Evolutionary conservation across 2,113 vertebrate genomes (phyloP).

Genomic region (Hippocampus barbouri): DNA sequence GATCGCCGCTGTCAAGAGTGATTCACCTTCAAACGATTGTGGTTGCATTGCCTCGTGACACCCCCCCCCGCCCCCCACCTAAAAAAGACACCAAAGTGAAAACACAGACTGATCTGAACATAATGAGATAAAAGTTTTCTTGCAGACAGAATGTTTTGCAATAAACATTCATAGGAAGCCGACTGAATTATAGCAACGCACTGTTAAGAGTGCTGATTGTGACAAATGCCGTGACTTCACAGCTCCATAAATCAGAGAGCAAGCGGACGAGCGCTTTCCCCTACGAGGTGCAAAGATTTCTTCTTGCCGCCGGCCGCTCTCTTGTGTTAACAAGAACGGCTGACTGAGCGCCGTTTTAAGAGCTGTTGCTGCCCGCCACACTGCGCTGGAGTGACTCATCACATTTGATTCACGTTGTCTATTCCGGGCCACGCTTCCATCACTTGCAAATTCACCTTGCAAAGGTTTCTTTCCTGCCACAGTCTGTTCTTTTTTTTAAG

Average conservation of each 20-base stretch:
- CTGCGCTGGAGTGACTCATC: conserved; percentile 50
- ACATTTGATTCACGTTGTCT: conserved; percentile 47
- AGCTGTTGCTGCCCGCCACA: conserved; percentile 26
- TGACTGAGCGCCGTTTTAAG: conserved; percentile 55
- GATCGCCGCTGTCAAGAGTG: not conserved
- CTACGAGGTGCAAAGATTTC: conserved; percentile 45
- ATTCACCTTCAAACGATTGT: not conserved
- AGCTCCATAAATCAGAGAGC: conserved; percentile 54
- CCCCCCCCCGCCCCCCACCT: not conserved
- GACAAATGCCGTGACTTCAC: conserved; percentile 52
- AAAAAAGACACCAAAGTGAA: conserved; percentile 22
- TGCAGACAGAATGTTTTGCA: conserved; percentile 17
- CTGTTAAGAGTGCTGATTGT: conserved; percentile 51
- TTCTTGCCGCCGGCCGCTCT: conserved; percentile 45
- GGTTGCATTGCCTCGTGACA: not conserved
- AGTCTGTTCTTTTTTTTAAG: conserved; percentile 23
- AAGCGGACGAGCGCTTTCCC: conserved; percentile 30
- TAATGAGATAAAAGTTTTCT: conserved; percentile 30
- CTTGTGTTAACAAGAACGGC: conserved; percentile 57
- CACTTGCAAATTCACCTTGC: conserved; percentile 27
- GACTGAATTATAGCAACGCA: conserved; percentile 24
- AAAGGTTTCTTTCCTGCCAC: conserved; percentile 29
- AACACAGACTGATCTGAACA: conserved; percentile 31
- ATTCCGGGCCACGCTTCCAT: conserved; percentile 44
- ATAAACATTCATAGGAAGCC: conserved; percentile 33